Evolutionary conservation across 1,140 invertebrate genomes (phyloP).

Genomic region (Caenorhabditis inopinata): DNA sequence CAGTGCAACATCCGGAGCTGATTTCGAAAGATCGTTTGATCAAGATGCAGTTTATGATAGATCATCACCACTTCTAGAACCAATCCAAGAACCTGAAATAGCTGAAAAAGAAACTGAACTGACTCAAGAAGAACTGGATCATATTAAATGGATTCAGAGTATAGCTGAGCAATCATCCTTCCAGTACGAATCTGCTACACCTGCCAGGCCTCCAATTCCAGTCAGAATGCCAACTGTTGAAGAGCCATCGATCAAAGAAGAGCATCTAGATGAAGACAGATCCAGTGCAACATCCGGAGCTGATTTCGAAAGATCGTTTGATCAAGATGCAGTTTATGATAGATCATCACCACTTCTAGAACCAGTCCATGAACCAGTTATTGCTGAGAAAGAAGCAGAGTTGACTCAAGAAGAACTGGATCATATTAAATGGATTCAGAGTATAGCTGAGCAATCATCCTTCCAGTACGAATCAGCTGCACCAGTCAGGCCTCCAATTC

Average conservation of each 20-base stretch:
- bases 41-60: background rate
- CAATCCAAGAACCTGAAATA: background rate
- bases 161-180: background rate
- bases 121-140: constrained; percentile 2
- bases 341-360: background rate
- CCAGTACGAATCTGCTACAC: background rate
- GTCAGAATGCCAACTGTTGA: background rate
- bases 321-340: background rate
- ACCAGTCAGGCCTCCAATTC: background rate
- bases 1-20: constrained; percentile 38
- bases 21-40: constrained; percentile 10
- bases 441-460: constrained; percentile 23
- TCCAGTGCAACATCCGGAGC: background rate
- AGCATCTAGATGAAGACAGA: background rate
- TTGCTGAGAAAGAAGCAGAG: background rate
- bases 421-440: constrained; percentile 34
- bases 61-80: background rate
- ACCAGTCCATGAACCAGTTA: background rate
- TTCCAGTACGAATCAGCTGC: background rate
- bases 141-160: background rate
- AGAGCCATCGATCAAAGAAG: background rate
- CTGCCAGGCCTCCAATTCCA: background rate
- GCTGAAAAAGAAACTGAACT: background rate
- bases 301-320: background rate
- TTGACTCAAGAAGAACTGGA: constrained; percentile 23